Conservation (phyloP, 2,797 vertebrate genomes). For the Numenius phaeopus region DNA sequence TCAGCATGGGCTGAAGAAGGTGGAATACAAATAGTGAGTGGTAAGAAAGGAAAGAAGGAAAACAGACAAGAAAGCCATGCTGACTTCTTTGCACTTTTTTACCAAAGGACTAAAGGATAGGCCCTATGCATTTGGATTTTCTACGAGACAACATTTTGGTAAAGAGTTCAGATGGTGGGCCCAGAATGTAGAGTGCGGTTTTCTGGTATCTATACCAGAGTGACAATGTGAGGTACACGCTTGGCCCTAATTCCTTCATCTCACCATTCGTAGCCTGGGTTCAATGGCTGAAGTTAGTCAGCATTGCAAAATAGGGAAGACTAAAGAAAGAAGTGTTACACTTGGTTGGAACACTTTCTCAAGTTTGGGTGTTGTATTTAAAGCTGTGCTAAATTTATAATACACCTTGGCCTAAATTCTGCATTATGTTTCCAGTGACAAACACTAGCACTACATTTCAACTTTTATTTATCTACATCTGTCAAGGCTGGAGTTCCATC, state of each 20-base stretch:
- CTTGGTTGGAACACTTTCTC: neutral
- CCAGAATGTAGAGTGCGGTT: neutral
- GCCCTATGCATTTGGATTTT: neutral
- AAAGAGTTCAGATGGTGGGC: neutral
- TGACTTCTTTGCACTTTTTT: neutral
- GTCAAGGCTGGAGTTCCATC: neutral
- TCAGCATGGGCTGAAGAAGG: neutral
- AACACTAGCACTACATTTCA: neutral
- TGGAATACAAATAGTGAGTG: neutral
- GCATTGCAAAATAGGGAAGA: neutral
- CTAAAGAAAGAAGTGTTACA: neutral
- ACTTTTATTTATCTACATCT: neutral
- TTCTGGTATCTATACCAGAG: neutral
- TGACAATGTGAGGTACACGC: neutral
- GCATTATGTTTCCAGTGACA: neutral
- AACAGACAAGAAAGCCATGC: neutral
- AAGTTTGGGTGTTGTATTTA: neutral
- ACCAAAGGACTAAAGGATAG: neutral
- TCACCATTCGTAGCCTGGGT: neutral
- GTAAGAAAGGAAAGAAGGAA: neutral
- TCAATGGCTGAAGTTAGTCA: neutral
- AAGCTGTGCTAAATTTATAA: neutral
- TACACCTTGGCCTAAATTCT: neutral
- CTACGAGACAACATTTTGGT: neutral
- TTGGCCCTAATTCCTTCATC: neutral